Evolutionary conservation across 2,113 vertebrate genomes (phyloP).

Genomic region (Irena cyanogastra): DNA sequence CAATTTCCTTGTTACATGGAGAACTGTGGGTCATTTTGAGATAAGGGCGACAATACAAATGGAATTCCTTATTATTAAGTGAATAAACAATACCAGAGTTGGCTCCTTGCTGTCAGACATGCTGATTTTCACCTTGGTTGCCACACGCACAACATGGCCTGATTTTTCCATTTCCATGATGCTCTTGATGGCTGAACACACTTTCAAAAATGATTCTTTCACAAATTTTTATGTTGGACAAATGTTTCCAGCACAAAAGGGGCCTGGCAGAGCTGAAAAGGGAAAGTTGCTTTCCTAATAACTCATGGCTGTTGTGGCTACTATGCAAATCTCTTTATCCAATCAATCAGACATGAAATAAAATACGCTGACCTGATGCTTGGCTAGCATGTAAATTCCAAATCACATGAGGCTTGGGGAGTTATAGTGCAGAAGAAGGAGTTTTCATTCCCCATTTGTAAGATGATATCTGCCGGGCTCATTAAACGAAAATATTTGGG

Average conservation of each 20-base stretch:
- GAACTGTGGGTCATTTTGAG: background rate
- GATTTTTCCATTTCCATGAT: background rate
- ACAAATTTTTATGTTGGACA: background rate
- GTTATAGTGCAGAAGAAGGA: slow-evolving; percentile 41
- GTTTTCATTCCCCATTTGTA: slow-evolving; percentile 42
- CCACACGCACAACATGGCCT: background rate
- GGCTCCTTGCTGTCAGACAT: background rate
- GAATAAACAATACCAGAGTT: background rate
- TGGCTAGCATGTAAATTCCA: slow-evolving; percentile 27
- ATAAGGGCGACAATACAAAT: background rate
- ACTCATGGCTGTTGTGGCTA: slow-evolving; percentile 35
- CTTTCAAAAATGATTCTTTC: background rate
- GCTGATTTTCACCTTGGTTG: background rate
- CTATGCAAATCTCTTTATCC: slow-evolving; percentile 68
- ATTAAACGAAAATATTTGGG: slow-evolving; percentile 47
- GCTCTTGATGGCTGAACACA: background rate
- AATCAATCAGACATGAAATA: slow-evolving; percentile 63
- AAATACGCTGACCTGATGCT: slow-evolving; percentile 42
- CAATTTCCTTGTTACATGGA: background rate
- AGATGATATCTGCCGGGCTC: slow-evolving; percentile 31
- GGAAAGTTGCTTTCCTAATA: slow-evolving; percentile 17
- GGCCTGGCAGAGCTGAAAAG: slow-evolving; percentile 21
- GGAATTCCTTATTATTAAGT: background rate
- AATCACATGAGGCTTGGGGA: slow-evolving; percentile 34
- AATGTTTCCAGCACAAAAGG: background rate